Evolutionary conservation across 35 echinoderm and acorn worm genomes (phyloP).

Genomic region (Amphiura filiformis): DNA sequence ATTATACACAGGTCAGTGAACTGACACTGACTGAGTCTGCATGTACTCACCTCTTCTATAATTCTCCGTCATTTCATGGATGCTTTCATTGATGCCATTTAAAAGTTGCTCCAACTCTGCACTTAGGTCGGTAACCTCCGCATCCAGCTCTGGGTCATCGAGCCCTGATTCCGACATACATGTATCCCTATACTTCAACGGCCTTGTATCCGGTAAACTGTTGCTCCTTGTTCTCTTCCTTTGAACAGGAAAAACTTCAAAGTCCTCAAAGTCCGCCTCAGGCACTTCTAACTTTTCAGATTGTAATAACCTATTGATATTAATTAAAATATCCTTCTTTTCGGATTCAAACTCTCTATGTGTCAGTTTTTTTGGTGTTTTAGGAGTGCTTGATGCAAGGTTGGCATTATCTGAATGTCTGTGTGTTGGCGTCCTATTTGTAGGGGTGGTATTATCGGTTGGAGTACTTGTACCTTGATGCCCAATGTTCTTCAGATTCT

Average conservation of each 20-base stretch:
- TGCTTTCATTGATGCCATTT: conserved; percentile 92
- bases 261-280: neutral
- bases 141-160: conserved; percentile 43
- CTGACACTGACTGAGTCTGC: too few relatives aligned
- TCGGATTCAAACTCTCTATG: conserved; percentile 50
- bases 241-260: neutral
- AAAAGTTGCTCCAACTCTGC: conserved; percentile 82
- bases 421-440: neutral
- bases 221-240: conserved; percentile 65
- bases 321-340: conserved; percentile 82
- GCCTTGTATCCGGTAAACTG: conserved; percentile 69
- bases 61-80: conserved; percentile 86
- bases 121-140: conserved; percentile 56
- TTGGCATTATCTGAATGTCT: conserved; percentile 24
- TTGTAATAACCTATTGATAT: conserved; percentile 73
- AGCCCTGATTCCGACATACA: conserved; percentile 14
- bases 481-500: conserved; percentile 90
- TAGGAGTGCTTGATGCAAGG: neutral
- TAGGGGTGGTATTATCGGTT: neutral
- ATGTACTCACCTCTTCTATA: conserved; percentile 46
- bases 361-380: conserved; percentile 3
- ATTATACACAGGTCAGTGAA: too few relatives aligned
- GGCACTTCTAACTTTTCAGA: conserved; percentile 44
- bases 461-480: conserved; percentile 14
- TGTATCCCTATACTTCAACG: conserved; percentile 35